phyloP scores from a whole-genome alignment of 1,140 invertebrate genomes.

The Diorhabda sublineata region DNA sequence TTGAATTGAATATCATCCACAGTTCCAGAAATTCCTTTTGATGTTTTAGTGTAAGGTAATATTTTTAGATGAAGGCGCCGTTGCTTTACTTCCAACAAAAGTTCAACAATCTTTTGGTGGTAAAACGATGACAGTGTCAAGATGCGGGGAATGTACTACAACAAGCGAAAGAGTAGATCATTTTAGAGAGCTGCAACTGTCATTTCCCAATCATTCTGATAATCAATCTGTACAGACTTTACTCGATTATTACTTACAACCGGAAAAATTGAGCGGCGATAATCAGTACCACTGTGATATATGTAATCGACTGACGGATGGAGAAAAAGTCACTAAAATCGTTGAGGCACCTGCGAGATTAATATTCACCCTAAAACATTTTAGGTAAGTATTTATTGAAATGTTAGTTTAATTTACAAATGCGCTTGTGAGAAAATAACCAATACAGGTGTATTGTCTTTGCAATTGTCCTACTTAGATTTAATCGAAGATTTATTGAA shows the following conservation, averaged over 20 bases:
- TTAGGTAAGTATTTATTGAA: constrained; percentile 48
- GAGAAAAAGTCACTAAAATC: constrained; percentile 67
- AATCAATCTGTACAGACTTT: constrained; percentile 64
- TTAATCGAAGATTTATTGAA: too few relatives aligned
- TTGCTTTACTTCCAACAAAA: constrained; percentile 44
- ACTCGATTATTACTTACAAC: constrained; percentile 69
- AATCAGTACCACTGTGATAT: constrained; percentile 78
- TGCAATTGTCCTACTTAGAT: too few relatives aligned
- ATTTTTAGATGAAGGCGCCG: constrained; percentile 9
- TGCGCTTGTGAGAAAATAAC: too few relatives aligned
- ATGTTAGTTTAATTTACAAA: too few relatives aligned
- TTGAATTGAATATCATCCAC: too few relatives aligned
- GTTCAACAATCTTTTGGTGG: constrained; percentile 72
- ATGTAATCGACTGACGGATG: constrained; percentile 71
- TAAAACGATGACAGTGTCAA: constrained; percentile 64
- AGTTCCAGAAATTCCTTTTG: too few relatives aligned
- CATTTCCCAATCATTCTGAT: constrained; percentile 62
- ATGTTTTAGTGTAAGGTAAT: neutral
- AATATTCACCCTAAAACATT: constrained; percentile 76
- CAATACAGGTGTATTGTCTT: too few relatives aligned
- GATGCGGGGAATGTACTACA: constrained; percentile 65
- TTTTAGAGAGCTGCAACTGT: constrained; percentile 76
- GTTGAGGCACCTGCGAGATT: constrained; percentile 69
- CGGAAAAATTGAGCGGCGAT: constrained; percentile 70
- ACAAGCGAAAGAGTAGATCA: constrained; percentile 68